Percentiles rank a stretch among this genome's conserved stretches.
Conservation (phyloP, 1,140 invertebrate species). For the Bicyclus anynana region DNA sequence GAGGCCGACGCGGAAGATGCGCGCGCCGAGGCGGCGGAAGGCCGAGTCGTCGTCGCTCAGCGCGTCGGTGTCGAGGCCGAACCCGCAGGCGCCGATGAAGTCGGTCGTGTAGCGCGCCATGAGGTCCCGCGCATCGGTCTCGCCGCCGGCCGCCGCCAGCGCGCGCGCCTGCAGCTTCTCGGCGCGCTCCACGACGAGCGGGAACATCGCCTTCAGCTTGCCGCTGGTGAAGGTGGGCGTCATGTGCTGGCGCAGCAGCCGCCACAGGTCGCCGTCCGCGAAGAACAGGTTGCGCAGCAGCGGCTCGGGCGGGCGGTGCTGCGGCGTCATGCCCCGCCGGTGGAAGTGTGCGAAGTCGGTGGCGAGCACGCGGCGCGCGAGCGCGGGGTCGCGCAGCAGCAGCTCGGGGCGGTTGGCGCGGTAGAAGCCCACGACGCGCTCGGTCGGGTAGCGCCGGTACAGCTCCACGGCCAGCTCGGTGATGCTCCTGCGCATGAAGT, state of each 20-base stretch:
- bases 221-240: slow-evolving; percentile 18
- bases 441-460: slow-evolving; percentile 41
- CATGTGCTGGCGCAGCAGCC: slow-evolving; percentile 16
- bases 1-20: slow-evolving; percentile 11
- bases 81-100: slow-evolving; percentile 22
- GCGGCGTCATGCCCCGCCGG: slow-evolving; percentile 29
- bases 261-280: slow-evolving; percentile 16
- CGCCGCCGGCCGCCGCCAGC: not conserved
- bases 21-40: slow-evolving; percentile 18
- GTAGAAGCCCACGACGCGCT: slow-evolving; percentile 43
- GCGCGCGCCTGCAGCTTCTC: slow-evolving; percentile 10
- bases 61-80: slow-evolving; percentile 23
- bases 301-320: slow-evolving; percentile 42
- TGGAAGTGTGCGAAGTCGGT: slow-evolving; percentile 78
- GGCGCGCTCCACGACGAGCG: slow-evolving; percentile 16
- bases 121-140: slow-evolving; percentile 15
- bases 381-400: slow-evolving; percentile 76
- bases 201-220: slow-evolving; percentile 26
- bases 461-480: slow-evolving; percentile 33
- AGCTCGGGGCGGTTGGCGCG: slow-evolving; percentile 57
- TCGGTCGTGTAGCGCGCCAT: slow-evolving; percentile 24
- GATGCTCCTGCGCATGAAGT: slow-evolving; percentile 34
- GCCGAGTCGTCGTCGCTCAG: slow-evolving; percentile 18
- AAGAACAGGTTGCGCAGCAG: slow-evolving; percentile 40
- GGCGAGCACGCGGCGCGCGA: slow-evolving; percentile 76